Conservation (phyloP, 2,113 vertebrate genomes). For the Verasper variegatus region DNA sequence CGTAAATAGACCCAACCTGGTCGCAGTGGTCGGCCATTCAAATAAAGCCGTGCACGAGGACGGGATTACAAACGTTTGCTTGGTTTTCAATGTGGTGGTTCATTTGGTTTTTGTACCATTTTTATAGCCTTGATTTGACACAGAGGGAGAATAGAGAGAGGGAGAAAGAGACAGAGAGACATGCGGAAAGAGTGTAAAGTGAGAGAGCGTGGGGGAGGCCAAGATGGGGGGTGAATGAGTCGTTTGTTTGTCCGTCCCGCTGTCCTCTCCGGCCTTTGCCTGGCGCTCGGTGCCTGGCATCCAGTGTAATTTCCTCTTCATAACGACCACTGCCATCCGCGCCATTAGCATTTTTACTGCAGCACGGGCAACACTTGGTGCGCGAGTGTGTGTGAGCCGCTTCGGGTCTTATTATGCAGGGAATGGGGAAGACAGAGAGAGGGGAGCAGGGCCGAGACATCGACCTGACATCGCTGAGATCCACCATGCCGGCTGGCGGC, state of each 20-base stretch:
- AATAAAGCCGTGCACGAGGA: background rate
- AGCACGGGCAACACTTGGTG: constrained; percentile 33
- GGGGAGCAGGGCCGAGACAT: constrained; percentile 76
- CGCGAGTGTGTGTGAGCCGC: constrained; percentile 7
- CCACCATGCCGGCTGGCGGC: constrained; percentile 78
- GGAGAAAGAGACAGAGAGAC: background rate
- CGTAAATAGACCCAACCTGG: constrained; percentile 43
- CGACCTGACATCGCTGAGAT: constrained; percentile 78
- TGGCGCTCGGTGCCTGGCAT: constrained; percentile 63
- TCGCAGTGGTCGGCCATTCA: constrained; percentile 2
- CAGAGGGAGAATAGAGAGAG: constrained; percentile 6
- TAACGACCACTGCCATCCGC: constrained; percentile 45
- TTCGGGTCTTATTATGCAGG: constrained; percentile 67
- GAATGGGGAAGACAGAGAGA: constrained; percentile 75
- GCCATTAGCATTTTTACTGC: constrained; percentile 56
- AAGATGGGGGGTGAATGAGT: constrained; percentile 62
- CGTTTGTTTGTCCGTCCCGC: constrained; percentile 60
- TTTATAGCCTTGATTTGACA: constrained; percentile 10
- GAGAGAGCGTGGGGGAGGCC: constrained; percentile 36
- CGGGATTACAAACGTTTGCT: constrained; percentile 23
- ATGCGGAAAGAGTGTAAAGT: constrained; percentile 28
- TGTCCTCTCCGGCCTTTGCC: constrained; percentile 56
- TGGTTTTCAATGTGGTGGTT: constrained; percentile 1
- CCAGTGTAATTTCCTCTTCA: constrained; percentile 61
- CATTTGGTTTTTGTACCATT: constrained; percentile 6